Conservation (phyloP, 2,797 vertebrate genomes). For the Acropternis orthonyx region DNA sequence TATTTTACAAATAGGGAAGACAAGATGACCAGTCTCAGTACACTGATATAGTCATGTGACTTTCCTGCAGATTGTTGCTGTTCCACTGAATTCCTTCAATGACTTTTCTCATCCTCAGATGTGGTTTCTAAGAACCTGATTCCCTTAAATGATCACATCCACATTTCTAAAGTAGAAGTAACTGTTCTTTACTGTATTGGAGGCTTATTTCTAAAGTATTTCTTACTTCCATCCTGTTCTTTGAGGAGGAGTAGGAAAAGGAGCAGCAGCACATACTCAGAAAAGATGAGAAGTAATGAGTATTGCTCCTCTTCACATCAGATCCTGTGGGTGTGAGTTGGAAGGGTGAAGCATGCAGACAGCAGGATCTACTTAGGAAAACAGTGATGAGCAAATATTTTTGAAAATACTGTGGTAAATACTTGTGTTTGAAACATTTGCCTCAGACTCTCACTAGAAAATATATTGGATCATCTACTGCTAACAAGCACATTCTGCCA, state of each 20-base stretch:
- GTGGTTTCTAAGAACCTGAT: neutral
- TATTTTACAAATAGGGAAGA: neutral
- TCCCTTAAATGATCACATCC: neutral
- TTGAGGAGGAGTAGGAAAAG: neutral
- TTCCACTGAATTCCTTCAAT: fast-evolving
- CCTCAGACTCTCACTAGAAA: neutral
- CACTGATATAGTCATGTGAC: fast-evolving
- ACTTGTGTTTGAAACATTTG: neutral
- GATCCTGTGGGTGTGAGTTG: fast-evolving
- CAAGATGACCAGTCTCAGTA: neutral
- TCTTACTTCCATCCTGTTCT: neutral
- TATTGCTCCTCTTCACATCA: neutral
- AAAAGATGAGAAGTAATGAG: neutral
- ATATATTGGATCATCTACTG: neutral
- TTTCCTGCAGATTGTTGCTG: neutral
- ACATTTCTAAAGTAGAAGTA: neutral
- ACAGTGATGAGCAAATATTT: neutral
- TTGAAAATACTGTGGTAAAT: neutral
- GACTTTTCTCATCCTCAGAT: neutral
- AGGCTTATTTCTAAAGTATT: neutral
- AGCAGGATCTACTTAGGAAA: neutral
- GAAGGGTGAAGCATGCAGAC: neutral
- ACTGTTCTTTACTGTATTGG: neutral
- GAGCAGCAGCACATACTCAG: neutral
- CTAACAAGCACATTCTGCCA: neutral